Evolutionary conservation across 64 coral and sea anemone species (phyloP).

Genomic region (Pocillopora verrucosa): DNA sequence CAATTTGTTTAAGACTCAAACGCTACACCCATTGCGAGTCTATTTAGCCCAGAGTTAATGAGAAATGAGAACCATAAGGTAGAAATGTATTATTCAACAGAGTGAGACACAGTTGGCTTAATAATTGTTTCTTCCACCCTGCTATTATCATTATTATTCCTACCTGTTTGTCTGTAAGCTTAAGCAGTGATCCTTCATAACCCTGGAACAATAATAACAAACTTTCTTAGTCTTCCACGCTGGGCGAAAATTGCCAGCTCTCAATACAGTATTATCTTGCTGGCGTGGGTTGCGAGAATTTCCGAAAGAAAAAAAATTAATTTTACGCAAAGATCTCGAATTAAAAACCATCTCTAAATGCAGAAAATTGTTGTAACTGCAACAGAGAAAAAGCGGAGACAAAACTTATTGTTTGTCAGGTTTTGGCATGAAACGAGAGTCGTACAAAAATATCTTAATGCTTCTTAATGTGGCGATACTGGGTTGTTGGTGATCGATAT

Average conservation of each 20-base stretch:
- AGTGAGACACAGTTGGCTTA: not conserved
- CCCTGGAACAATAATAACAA: slow-evolving; percentile 68
- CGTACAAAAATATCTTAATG: not conserved
- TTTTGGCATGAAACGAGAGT: not conserved
- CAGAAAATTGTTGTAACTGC: no score
- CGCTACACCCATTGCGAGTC: not conserved
- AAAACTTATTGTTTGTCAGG: no score
- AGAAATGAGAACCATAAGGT: not conserved
- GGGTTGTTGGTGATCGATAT: not conserved
- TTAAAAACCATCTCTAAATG: not conserved
- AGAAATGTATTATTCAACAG: not conserved
- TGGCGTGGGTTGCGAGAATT: not conserved
- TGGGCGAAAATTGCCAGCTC: not conserved
- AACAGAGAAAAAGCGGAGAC: no score
- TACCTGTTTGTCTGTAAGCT: slow-evolving; percentile 97
- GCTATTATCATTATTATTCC: not conserved
- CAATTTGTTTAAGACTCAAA: no score
- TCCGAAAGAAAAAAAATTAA: not conserved
- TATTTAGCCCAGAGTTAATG: not conserved
- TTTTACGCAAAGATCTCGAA: not conserved
- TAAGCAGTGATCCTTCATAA: slow-evolving; percentile 88
- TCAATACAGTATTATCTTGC: not conserved
- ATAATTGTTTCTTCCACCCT: slow-evolving; percentile 21
- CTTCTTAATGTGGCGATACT: not conserved
- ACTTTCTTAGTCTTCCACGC: not conserved